phyloP scores from a whole-genome alignment of 2,888 invertebrate species.

The Dioctria rufipes region DNA sequence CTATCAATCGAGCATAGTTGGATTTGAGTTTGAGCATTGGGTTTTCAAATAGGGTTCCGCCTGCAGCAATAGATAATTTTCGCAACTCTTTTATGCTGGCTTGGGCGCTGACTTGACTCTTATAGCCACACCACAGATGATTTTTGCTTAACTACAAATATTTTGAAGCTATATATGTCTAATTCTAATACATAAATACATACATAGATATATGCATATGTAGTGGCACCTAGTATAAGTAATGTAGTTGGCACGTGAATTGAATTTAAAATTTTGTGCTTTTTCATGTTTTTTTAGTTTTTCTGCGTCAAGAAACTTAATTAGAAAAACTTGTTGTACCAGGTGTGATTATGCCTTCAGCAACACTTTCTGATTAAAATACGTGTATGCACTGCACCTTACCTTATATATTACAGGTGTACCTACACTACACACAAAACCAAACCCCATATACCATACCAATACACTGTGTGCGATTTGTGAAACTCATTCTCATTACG shows the following conservation, averaged over 20 bases:
- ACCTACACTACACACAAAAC: background rate
- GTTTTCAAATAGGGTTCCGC: too few relatives aligned
- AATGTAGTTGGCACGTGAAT: constrained; percentile 39
- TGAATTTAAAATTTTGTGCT: constrained; percentile 22
- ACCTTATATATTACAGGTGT: constrained; percentile 12
- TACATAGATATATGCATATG: background rate
- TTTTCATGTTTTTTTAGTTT: background rate
- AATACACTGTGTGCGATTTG: background rate
- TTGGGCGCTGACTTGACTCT: too few relatives aligned
- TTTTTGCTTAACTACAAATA: too few relatives aligned
- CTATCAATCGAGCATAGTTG: too few relatives aligned
- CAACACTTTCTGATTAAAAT: constrained; percentile 5
- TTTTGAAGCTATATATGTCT: too few relatives aligned
- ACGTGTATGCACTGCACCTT: constrained; percentile 22
- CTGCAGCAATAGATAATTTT: too few relatives aligned
- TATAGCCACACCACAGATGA: too few relatives aligned
- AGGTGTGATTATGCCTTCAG: constrained; percentile 26
- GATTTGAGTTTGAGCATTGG: too few relatives aligned
- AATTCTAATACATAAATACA: too few relatives aligned
- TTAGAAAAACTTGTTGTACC: constrained; percentile 40
- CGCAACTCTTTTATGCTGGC: too few relatives aligned
- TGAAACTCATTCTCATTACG: constrained; percentile 15
- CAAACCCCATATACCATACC: too few relatives aligned
- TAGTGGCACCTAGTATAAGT: background rate
- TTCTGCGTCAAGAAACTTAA: background rate